phyloP scores from a whole-genome alignment of 2,113 vertebrate genomes.

The Chloropsis cyanopogon region DNA sequence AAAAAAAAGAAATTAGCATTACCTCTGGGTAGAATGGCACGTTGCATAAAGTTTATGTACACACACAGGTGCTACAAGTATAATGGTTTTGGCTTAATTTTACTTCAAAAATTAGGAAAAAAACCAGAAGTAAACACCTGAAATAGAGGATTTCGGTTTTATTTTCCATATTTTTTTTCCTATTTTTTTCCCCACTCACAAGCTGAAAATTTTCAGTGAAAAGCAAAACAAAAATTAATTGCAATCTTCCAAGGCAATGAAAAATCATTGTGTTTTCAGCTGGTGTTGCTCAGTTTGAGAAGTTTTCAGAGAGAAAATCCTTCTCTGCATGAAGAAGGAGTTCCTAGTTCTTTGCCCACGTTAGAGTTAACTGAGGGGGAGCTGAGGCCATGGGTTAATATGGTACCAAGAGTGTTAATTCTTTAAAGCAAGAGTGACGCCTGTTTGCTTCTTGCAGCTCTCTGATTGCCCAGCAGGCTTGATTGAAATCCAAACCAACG shows the following conservation, averaged over 20 bases:
- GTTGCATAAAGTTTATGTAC: neutral
- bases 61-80: accelerated
- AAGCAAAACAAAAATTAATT: neutral
- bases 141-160: neutral
- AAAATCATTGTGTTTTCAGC: neutral
- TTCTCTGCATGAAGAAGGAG: neutral
- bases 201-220: neutral
- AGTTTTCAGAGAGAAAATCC: neutral
- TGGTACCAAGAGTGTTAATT: neutral
- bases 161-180: neutral
- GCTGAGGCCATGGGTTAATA: neutral
- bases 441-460: neutral
- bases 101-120: neutral
- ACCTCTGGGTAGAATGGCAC: neutral
- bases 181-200: neutral
- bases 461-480: neutral
- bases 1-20: neutral
- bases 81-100: neutral
- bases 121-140: accelerated
- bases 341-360: neutral
- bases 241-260: neutral
- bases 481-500: neutral
- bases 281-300: neutral
- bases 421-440: neutral
- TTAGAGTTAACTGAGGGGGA: neutral